phyloP scores from a whole-genome alignment of 2,888 invertebrate species.

The Athripsodes cinereus region DNA sequence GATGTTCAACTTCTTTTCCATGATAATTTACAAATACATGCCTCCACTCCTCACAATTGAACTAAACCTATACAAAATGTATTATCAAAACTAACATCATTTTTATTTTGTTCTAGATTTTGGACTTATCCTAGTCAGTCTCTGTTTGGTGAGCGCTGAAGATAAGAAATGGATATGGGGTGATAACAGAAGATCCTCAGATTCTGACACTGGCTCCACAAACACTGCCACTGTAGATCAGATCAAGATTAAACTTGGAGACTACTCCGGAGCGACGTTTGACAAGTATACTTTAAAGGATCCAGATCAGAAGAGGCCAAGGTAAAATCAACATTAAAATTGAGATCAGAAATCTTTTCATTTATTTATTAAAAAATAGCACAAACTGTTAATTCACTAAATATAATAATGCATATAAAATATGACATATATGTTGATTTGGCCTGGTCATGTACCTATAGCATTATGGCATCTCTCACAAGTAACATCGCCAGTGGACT shows the following conservation, averaged over 20 bases:
- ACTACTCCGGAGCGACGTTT: slow-evolving; percentile 11
- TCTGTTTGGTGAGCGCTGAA: slow-evolving; percentile 23
- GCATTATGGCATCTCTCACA: too few relatives aligned
- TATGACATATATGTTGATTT: too few relatives aligned
- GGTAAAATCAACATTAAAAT: too few relatives aligned
- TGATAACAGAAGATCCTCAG: slow-evolving; percentile 29
- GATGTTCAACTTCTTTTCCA: too few relatives aligned
- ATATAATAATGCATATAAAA: too few relatives aligned
- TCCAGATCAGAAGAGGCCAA: slow-evolving; percentile 9
- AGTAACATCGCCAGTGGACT: too few relatives aligned
- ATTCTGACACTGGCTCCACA: slow-evolving; percentile 3
- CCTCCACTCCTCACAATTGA: too few relatives aligned
- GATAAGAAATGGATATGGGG: slow-evolving; percentile 44
- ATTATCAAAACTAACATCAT: background rate
- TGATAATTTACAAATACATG: too few relatives aligned
- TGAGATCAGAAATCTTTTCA: too few relatives aligned
- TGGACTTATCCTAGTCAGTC: background rate
- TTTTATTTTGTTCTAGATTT: background rate
- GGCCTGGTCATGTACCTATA: too few relatives aligned
- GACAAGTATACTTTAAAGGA: slow-evolving; percentile 18
- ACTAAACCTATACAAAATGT: background rate
- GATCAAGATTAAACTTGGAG: slow-evolving; percentile 24
- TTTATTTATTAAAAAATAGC: too few relatives aligned
- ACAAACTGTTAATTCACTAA: too few relatives aligned
- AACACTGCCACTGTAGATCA: slow-evolving; percentile 10